Conservation (phyloP, 2,113 vertebrate species). For the western clawed frog (Xenopus tropicalis) region UCB_Xtro_10.0 CM004443.2:99494501-99495000, state of each 20-base stretch:
- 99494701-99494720: slow-evolving; percentile 90
- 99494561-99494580: not conserved
- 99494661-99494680: slow-evolving; percentile 90
- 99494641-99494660: slow-evolving; percentile 90
- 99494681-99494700: slow-evolving; percentile 87
- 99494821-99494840: slow-evolving; percentile 35
- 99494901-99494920: slow-evolving; percentile 26
- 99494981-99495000: no score
- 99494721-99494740: slow-evolving; percentile 86
- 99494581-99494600: no score
- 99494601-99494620: not conserved
- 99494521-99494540: not conserved
- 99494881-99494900: slow-evolving; percentile 98
- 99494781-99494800: slow-evolving; percentile 40
- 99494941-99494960: no score
- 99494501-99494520: slow-evolving; percentile 16
- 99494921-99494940: no score
- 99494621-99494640: slow-evolving; percentile 84
- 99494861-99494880: slow-evolving; percentile 90
- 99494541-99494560: not conserved
- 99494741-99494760: slow-evolving; percentile 83
- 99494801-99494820: slow-evolving; percentile 41
- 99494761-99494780: slow-evolving; percentile 80
- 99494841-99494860: not conserved
- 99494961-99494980: no score